phyloP scores from a whole-genome alignment of 2,113 vertebrate species.

The Sisor rabdophorus region DNA sequence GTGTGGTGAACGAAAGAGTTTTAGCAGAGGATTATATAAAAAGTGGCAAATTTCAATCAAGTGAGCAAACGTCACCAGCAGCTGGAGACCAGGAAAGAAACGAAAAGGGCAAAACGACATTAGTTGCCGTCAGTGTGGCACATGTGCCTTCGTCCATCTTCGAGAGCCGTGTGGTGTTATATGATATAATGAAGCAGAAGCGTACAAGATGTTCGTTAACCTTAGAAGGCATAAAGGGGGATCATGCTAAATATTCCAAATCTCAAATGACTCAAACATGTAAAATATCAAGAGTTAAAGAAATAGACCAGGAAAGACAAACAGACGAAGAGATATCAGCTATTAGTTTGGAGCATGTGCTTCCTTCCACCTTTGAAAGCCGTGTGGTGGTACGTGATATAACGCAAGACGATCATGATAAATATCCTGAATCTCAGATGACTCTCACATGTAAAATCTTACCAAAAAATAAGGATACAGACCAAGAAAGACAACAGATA shows the following conservation, averaged over 20 bases:
- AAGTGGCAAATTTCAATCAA: not conserved
- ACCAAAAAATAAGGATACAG: not conserved
- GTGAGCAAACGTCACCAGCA: not conserved
- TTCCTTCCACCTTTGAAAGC: no score
- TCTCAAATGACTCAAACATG: not conserved
- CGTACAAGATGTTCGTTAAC: not conserved
- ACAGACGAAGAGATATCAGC: not conserved
- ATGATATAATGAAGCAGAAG: slow-evolving; percentile 2
- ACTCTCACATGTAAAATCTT: not conserved
- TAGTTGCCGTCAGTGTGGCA: not conserved
- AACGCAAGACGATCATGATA: not conserved
- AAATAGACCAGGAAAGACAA: not conserved
- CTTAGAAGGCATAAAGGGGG: not conserved
- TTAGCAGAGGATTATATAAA: not conserved
- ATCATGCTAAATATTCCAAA: not conserved
- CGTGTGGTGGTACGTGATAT: not conserved
- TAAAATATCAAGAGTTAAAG: not conserved
- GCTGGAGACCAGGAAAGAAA: not conserved
- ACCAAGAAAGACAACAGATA: not conserved
- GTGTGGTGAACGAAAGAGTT: not conserved
- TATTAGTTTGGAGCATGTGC: not conserved
- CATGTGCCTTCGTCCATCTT: not conserved
- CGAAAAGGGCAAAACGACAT: not conserved
- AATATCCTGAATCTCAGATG: not conserved
- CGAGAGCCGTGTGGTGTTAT: not conserved